Conservation (phyloP, 2,888 invertebrate species). For the Ectobius pallidus region DNA sequence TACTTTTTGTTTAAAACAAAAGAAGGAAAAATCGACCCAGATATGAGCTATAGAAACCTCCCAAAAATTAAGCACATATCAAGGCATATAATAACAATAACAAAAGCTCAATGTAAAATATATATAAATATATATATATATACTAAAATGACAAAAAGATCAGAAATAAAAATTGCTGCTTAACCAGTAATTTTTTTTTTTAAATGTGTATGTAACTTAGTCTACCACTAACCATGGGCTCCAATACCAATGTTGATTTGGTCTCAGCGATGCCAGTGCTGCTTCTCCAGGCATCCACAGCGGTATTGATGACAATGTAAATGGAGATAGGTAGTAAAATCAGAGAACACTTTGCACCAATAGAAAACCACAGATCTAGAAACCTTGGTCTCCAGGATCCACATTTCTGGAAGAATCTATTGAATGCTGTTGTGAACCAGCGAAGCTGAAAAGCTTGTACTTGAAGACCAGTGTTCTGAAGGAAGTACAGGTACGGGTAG, state of each 20-base stretch:
- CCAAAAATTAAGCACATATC: too few relatives aligned
- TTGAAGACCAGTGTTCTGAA: constrained; percentile 77
- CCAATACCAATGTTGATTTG: constrained; percentile 48
- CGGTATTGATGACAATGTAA: constrained; percentile 53
- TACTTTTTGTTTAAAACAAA: too few relatives aligned
- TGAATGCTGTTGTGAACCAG: constrained; percentile 82
- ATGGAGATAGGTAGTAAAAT: constrained; percentile 70
- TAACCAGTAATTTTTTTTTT: too few relatives aligned
- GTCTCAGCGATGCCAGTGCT: constrained; percentile 41
- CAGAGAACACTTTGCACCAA: constrained; percentile 66
- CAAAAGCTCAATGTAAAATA: too few relatives aligned
- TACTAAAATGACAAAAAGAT: too few relatives aligned
- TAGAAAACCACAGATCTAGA: constrained; percentile 73
- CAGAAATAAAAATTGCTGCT: too few relatives aligned
- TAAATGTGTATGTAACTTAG: too few relatives aligned
- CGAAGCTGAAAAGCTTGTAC: constrained; percentile 73
- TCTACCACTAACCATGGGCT: constrained; percentile 54
- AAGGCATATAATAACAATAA: too few relatives aligned
- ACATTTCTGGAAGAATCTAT: constrained; percentile 76
- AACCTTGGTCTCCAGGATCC: constrained; percentile 67
- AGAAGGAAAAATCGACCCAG: too few relatives aligned
- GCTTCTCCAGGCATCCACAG: constrained; percentile 48
- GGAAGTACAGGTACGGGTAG: constrained; percentile 78
- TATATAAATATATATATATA: too few relatives aligned
- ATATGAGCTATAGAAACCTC: too few relatives aligned